A percentile compares a stretch with the other conserved stretches of the same genome.
Conservation (phyloP, 1,140 invertebrate species). For the Apis florea region DNA sequence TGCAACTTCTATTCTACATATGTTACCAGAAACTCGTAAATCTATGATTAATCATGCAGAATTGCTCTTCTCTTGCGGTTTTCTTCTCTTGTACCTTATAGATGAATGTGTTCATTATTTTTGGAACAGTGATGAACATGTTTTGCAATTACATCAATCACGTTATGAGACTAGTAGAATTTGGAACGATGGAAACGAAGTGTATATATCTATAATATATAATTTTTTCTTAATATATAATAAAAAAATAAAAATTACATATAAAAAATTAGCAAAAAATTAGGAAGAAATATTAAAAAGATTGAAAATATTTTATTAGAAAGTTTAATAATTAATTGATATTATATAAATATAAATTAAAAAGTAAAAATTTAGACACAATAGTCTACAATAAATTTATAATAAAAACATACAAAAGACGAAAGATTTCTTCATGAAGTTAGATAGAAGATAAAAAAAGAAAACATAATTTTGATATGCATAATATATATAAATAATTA, state of each 20-base stretch:
- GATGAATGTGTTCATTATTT: conserved; percentile 88
- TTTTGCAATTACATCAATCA: background rate
- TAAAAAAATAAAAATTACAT: background rate
- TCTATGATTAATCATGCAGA: conserved; percentile 83
- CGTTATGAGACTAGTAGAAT: too few relatives aligned
- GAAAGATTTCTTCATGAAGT: too few relatives aligned
- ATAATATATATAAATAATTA: too few relatives aligned
- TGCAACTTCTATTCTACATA: conserved; percentile 90
- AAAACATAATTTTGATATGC: too few relatives aligned
- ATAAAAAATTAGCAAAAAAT: background rate
- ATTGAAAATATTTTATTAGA: background rate
- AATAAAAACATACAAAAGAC: too few relatives aligned
- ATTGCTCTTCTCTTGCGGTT: conserved; percentile 87
- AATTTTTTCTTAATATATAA: background rate
- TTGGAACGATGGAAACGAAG: background rate
- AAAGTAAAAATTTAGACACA: too few relatives aligned
- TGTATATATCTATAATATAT: conserved; percentile 6
- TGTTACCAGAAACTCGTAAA: conserved; percentile 89
- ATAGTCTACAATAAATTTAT: too few relatives aligned
- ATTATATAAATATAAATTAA: too few relatives aligned
- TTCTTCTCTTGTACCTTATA: conserved; percentile 89
- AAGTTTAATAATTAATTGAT: background rate
- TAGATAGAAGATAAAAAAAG: too few relatives aligned
- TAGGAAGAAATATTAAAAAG: background rate
- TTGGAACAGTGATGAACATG: conserved; percentile 74